A percentile compares a stretch with the other conserved stretches of the same genome.
phyloP scores from a whole-genome alignment of 2,113 vertebrate species.

The Bujurquina vittata region DNA sequence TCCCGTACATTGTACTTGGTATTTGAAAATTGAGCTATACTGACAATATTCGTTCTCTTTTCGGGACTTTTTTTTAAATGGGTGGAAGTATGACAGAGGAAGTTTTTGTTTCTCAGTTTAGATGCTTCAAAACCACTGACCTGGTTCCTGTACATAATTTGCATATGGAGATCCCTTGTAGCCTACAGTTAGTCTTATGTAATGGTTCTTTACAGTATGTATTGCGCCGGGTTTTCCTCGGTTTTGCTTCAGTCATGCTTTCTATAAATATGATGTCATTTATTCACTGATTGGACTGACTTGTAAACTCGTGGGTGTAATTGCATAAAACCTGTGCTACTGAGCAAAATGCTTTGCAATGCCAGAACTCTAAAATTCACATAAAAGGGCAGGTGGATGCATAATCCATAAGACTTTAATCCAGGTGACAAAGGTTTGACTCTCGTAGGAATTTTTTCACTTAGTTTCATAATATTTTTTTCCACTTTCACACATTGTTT shows the following conservation, averaged over 20 bases:
- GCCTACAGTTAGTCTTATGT: neutral
- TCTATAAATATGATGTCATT: neutral
- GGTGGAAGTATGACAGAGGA: constrained; percentile 50
- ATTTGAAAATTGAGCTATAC: neutral
- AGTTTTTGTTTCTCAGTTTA: constrained; percentile 24
- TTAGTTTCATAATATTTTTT: neutral
- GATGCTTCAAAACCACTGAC: constrained; percentile 1
- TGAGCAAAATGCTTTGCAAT: neutral
- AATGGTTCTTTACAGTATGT: neutral
- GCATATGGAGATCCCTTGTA: constrained; percentile 43
- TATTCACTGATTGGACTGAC: neutral
- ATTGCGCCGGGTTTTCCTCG: constrained; percentile 20
- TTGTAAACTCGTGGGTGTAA: neutral
- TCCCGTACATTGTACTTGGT: neutral
- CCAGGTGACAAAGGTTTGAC: neutral
- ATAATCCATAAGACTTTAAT: neutral
- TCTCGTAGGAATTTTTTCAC: neutral
- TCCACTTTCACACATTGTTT: neutral
- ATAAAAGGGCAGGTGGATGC: neutral
- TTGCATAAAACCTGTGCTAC: neutral
- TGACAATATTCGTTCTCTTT: neutral
- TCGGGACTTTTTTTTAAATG: constrained; percentile 15
- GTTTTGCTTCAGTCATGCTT: constrained; percentile 13
- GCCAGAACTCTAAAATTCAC: neutral
- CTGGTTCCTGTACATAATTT: constrained; percentile 46